Percentiles rank a stretch among this genome's conserved stretches.
Conservation (phyloP, 2,797 vertebrate genomes). For the Typhlichthys subterraneus region DNA sequence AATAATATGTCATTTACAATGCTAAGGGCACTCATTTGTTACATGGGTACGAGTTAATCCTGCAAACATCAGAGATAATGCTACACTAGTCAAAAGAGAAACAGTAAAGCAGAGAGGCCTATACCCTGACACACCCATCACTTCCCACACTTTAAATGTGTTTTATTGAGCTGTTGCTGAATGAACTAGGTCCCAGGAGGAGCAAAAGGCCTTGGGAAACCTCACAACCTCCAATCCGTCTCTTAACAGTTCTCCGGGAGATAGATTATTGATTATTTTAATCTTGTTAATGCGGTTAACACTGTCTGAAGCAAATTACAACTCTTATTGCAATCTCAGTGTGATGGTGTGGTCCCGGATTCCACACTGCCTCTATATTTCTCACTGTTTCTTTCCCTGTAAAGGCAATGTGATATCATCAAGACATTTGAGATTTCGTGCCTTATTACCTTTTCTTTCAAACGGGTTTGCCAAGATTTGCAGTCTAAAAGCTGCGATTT, state of each 20-base stretch:
- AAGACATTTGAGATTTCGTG: too few species aligned
- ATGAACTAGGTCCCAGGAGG: slow-evolving; percentile 1
- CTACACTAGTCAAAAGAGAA: not conserved
- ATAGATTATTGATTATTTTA: not conserved
- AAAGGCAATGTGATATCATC: too few species aligned
- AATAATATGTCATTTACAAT: not conserved
- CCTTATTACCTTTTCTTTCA: too few species aligned
- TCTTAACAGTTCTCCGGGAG: not conserved
- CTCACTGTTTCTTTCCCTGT: too few species aligned
- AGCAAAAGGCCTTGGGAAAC: not conserved
- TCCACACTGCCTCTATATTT: too few species aligned
- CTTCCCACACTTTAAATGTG: not conserved
- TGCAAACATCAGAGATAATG: not conserved
- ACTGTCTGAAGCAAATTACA: too few species aligned
- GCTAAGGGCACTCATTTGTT: not conserved
- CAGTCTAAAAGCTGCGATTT: too few species aligned
- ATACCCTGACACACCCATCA: not conserved
- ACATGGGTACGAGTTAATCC: not conserved
- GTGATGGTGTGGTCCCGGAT: too few species aligned
- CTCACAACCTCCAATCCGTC: not conserved
- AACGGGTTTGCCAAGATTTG: too few species aligned
- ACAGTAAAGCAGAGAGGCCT: not conserved
- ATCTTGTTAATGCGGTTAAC: not conserved
- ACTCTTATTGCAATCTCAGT: too few species aligned
- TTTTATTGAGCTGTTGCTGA: slow-evolving; percentile 20